phyloP scores from a whole-genome alignment of 2,113 vertebrate species.

The Calcarius ornatus region DNA sequence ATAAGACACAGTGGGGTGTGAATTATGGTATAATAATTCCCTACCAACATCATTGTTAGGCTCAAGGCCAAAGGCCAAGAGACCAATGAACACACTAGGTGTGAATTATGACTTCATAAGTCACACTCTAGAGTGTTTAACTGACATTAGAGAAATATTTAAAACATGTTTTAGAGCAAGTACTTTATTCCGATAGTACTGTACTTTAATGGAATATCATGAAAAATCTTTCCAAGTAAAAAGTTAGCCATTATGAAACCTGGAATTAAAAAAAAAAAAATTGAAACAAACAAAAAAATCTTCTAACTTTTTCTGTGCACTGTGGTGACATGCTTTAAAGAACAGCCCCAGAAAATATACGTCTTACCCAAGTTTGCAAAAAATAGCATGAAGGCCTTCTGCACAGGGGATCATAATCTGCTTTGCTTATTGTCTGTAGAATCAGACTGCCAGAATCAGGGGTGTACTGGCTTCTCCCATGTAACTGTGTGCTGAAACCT shows the following conservation, averaged over 20 bases:
- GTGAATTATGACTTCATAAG: constrained; percentile 59
- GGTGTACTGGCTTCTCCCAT: neutral
- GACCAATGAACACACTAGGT: constrained; percentile 47
- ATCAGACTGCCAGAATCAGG: neutral
- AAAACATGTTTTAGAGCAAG: constrained; percentile 36
- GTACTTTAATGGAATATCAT: neutral
- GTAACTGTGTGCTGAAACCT: neutral
- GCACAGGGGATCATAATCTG: neutral
- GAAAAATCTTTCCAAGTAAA: neutral
- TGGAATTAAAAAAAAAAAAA: neutral
- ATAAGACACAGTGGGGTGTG: constrained; percentile 55
- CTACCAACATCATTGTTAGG: constrained; percentile 65
- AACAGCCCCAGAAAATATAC: neutral
- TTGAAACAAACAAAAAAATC: neutral
- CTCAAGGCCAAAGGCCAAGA: constrained; percentile 32
- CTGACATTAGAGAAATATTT: constrained; percentile 46
- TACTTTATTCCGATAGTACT: neutral
- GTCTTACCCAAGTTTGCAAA: neutral
- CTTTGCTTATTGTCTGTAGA: neutral
- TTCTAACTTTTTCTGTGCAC: neutral
- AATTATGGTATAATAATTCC: constrained; percentile 67
- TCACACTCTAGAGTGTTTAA: constrained; percentile 43
- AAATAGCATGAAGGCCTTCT: neutral
- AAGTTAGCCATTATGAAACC: neutral
- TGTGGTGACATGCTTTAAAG: neutral